Conservation (phyloP, 1,140 invertebrate genomes). For the Schlechtendalia chinensis region DNA sequence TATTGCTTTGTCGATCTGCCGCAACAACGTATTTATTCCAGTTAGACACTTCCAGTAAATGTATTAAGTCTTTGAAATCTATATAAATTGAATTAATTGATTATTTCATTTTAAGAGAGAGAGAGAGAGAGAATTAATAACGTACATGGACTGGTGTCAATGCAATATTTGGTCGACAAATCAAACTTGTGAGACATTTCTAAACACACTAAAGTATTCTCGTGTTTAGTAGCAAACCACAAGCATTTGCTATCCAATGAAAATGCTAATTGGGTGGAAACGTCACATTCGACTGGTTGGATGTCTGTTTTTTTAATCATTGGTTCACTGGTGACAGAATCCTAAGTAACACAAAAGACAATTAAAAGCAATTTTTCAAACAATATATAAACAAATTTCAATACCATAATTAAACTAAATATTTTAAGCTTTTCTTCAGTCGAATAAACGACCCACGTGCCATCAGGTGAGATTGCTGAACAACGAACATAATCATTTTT, state of each 20-base stretch:
- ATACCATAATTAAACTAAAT: conserved; percentile 64
- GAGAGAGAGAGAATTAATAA: neutral
- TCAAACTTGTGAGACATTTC: conserved; percentile 46
- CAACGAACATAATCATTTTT: conserved; percentile 64
- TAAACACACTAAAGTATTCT: conserved; percentile 49
- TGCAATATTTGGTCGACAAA: conserved; percentile 26
- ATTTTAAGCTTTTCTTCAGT: conserved; percentile 67
- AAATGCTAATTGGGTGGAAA: conserved; percentile 49
- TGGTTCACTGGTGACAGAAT: conserved; percentile 39
- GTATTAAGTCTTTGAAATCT: conserved; percentile 60
- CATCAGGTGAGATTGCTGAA: conserved; percentile 67
- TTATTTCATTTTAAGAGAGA: neutral
- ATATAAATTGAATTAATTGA: conserved; percentile 50
- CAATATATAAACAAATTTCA: conserved; percentile 55
- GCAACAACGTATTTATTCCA: conserved; percentile 65
- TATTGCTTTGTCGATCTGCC: conserved; percentile 62
- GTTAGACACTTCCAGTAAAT: conserved; percentile 60
- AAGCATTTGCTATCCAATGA: conserved; percentile 56
- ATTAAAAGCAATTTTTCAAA: conserved; percentile 49
- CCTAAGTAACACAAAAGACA: neutral
- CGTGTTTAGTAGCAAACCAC: conserved; percentile 55
- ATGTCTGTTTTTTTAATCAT: conserved; percentile 44
- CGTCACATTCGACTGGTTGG: conserved; percentile 44
- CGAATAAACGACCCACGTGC: conserved; percentile 71
- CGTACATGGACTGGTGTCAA: conserved; percentile 32